Evolutionary conservation across 2,113 vertebrate species (phyloP), one percentile per base, ranked within the genome.

Genomic region (Oreochromis spilurus): DNA sequence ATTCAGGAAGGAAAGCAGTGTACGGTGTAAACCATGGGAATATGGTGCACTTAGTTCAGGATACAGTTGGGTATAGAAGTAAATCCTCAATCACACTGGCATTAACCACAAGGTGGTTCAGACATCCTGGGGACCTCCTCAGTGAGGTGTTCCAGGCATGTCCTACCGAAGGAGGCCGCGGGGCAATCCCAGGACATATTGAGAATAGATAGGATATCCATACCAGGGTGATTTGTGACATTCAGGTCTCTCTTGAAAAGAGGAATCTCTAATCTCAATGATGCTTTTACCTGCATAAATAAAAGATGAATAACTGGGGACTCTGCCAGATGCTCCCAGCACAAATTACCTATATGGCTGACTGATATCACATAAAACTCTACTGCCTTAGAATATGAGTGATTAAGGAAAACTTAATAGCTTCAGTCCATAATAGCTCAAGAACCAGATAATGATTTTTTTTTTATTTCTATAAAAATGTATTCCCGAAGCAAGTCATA

Each of bases 401-500:
- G 4, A 14, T 8, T 57, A 26, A 29, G 24, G 1, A 14, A 26
- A 57, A 26, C 0, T 21, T 54, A 12, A 54, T 4, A 54, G n/a
- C 6, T 55, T 13, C 53, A 57, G 54, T 26, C 54, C 12, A 57
- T 57, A 57, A 26, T 57, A 26, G 54, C 24, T 57, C 12, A 57
- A 2, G 1, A 13, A 57, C 24, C 24, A 57, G 24, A 26, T 26
- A 29, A 24, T 55, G 11, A 12, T 21, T 11, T 53, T 26, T 29
- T 4, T 0, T 0, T 4, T 21, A 21, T 21, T 21, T 21, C 21
- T 24, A 24, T 24, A 24, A 21, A 24, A 24, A 24, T 24, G 21
- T 24, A 24, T 2, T 24, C 2, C 21, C 21, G 21, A 24, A 24
- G 21, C 21, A 24, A 24, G 21, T 24, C 21, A 24, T 24, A 24